Evolutionary conservation across 2,113 vertebrate species (phyloP).

Genomic region (Petroica traversi): DNA sequence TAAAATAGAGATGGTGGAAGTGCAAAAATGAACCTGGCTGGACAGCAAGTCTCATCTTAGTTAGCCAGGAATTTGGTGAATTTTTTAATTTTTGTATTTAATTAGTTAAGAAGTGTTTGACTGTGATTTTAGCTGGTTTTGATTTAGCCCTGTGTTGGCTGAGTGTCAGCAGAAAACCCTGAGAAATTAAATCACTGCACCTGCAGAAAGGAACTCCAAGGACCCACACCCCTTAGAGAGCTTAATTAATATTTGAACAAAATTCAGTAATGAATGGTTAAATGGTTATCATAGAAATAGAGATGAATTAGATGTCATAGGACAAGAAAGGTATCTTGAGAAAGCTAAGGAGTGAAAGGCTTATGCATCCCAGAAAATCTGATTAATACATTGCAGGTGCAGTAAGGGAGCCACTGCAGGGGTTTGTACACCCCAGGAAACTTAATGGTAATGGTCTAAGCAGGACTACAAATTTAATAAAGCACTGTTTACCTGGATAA

Average conservation of each 20-base stretch:
- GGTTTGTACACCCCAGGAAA: background rate
- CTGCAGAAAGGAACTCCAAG: background rate
- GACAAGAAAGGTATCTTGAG: too few relatives aligned
- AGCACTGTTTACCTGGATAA: background rate
- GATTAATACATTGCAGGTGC: background rate
- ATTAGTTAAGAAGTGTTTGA: background rate
- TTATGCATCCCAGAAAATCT: background rate
- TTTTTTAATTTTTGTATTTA: background rate
- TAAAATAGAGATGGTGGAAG: background rate
- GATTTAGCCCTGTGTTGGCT: background rate
- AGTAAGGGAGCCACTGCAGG: background rate
- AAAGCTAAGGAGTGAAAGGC: background rate
- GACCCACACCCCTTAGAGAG: background rate
- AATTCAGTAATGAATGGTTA: too few relatives aligned
- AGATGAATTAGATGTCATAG: background rate
- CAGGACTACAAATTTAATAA: background rate
- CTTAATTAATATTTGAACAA: background rate
- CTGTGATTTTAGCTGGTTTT: background rate
- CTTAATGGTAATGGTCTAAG: background rate
- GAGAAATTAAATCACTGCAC: background rate
- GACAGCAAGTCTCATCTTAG: accelerated
- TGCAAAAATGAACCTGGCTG: background rate
- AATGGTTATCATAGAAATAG: too few relatives aligned
- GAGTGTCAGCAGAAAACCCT: background rate
- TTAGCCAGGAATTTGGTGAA: background rate